These are phyloP conservation scores for Lasioglossum morio DNA, from an alignment of 2,888 invertebrate species.

Conservation along the genomic window DNA sequence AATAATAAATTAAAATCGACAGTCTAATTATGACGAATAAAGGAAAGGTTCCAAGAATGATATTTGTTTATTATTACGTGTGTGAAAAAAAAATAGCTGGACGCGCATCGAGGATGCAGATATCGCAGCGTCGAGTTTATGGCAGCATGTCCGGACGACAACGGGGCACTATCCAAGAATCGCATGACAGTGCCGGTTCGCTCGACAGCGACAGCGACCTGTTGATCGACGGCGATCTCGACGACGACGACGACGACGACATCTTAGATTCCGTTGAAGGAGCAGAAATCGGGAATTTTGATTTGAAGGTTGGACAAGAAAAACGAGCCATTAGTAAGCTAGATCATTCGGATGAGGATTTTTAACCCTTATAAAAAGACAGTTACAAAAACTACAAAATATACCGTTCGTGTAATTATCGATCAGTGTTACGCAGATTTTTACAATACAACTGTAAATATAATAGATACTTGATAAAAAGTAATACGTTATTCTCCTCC, in stretches of 20 bases:
- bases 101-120: slow-evolving; percentile 75
- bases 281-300: slow-evolving; percentile 76
- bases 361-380: slow-evolving; percentile 69
- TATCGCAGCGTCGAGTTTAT: slow-evolving; percentile 85
- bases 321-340: slow-evolving; percentile 80
- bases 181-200: slow-evolving; percentile 80
- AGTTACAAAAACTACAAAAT: slow-evolving; percentile 44
- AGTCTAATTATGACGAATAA: background rate
- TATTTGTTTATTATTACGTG: background rate
- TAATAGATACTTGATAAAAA: slow-evolving; percentile 32
- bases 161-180: slow-evolving; percentile 78
- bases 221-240: slow-evolving; percentile 87
- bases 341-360: slow-evolving; percentile 83
- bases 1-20: no score
- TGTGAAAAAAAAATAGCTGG: slow-evolving; percentile 67
- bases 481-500: slow-evolving; percentile 22
- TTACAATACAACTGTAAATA: slow-evolving; percentile 45
- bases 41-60: background rate
- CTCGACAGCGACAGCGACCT: slow-evolving; percentile 85
- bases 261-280: slow-evolving; percentile 77
- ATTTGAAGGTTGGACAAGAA: slow-evolving; percentile 77
- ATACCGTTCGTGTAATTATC: slow-evolving; percentile 47
- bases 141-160: slow-evolving; percentile 86
- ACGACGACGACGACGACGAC: slow-evolving; percentile 87
- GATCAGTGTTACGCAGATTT: slow-evolving; percentile 39